Evolutionary conservation across 2,113 vertebrate genomes (phyloP), one percentile per base, ranked within the genome.

Genomic region (Recurvirostra avosetta): DNA sequence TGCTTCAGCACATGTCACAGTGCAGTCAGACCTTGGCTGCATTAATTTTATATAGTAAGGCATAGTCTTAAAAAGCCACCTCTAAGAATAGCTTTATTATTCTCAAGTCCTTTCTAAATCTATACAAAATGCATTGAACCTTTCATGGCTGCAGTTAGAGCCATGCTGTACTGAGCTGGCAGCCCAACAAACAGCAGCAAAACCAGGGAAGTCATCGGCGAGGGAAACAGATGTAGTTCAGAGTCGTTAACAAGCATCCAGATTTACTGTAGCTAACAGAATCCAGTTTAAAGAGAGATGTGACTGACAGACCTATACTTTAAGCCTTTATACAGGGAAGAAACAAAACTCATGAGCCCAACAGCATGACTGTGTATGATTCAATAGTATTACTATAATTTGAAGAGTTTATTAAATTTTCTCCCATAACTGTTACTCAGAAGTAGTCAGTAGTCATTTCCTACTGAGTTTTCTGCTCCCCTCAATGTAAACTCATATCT

Each of bases 141-240:
- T 38, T 30, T 41, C 36, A 36, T 0, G 20, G 72, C 40, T 92
- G 65, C 34, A 91, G 47, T 25, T 47, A 77, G 40, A 80, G 58
- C 11, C 21, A 49, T 0, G 16, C 45, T 49, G 59, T 41, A 52
- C 26, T 23, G n/a, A 83, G n/a, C 63, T 77, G 79, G 79, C 32
- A 92, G 67, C 61, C 49, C 79, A 76, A 76, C 25, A 74, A 77
- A 74, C 55, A 91, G 67, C 15, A 93, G 65, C 50, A 94, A 77
- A 95, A 66, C 0, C 43, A 56, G 34, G 11, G 8, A 36, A 81
- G 43, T 55, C 30, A 88, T 41, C 11, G 3, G 52, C 0, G 0
- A 84, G 40, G n/a, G n/a, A 86, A 77, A 93, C 23, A 62, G 86
- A n/a, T 11, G 25, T 18, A 67, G 13, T 19, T 95, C n/a, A 78